Percentiles rank a stretch among this genome's conserved stretches.
phyloP scores from a whole-genome alignment of 2,797 vertebrate species.

The Avahi laniger region DNA sequence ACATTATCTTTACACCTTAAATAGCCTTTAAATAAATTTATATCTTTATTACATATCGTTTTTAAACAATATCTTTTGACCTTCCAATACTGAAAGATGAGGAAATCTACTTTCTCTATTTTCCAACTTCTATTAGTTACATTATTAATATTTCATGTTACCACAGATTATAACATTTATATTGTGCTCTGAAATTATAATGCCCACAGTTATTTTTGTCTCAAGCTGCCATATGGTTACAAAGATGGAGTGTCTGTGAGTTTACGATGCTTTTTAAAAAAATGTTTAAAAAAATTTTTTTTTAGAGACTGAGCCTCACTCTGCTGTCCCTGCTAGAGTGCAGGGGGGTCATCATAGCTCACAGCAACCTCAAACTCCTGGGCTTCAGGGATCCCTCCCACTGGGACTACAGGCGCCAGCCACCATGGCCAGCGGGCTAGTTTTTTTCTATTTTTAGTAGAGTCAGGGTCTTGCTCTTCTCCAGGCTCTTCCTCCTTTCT shows the following conservation, averaged over 20 bases:
- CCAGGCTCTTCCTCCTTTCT: too few relatives aligned
- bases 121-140: too few relatives aligned
- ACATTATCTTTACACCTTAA: background rate
- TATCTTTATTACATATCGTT: background rate
- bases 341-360: too few relatives aligned
- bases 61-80: background rate
- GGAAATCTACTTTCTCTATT: background rate
- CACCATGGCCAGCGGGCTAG: background rate
- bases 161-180: background rate
- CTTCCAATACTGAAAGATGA: background rate
- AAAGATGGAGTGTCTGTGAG: background rate
- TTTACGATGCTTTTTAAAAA: conserved; percentile 5
- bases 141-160: background rate
- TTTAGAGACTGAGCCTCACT: too few relatives aligned
- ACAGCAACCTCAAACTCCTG: background rate
- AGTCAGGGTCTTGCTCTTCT: too few relatives aligned
- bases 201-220: background rate
- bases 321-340: too few relatives aligned
- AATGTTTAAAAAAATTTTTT: too few relatives aligned
- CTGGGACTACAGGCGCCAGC: background rate
- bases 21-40: background rate
- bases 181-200: background rate
- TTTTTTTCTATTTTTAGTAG: too few relatives aligned
- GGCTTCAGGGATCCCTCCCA: background rate
- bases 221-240: background rate